Evolutionary conservation across 2,797 vertebrate genomes (phyloP), one percentile per base, ranked within the genome.

Genomic region (Acipenser ruthenus): DNA sequence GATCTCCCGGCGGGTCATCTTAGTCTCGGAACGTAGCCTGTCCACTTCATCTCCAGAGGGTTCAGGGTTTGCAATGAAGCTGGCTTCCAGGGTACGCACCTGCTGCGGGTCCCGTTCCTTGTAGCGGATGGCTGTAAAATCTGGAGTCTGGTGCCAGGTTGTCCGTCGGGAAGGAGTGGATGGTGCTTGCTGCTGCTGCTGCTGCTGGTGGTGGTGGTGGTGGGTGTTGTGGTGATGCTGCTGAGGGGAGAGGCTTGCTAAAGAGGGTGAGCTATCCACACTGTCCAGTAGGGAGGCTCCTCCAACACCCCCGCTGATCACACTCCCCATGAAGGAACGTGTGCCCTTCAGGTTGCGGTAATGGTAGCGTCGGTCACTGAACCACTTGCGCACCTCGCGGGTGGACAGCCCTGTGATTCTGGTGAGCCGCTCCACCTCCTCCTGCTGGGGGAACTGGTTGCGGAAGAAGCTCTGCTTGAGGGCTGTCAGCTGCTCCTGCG

Each of bases 1-100:
- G 2, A 99, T 99, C 82, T 99, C 96, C 59, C 96, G 88, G 5
- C 97, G 85, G 0, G 97, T 99, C 97, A 99, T 99, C 80, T 99
- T 99, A 0, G 96, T 99, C 74, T 98, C 94, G 0, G 78, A 72
- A 48, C 97, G 86, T 74, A 99, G 81, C 67, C 94, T 84, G 84
- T 96, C 95, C 72, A 98, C 93, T 69, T 99, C 96, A 15, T 98
- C 94, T 0, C 88, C 91, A 0, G 89, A 69, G 1, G 95, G 97
- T 56, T 93, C 88, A 0, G 89, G 77, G 67, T 92, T 92, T 78
- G 90, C 87, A 68, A 85, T 79, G 73, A 97, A 99, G 72, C 97
- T 99, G 80, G 82, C 84, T 81, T 99, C 96, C n/a, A 99, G 86
- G 6, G 90, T 92, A 67, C 87, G 88, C 65, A 99, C 89, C 82